phyloP scores from a whole-genome alignment of 2,113 vertebrate genomes.

The Speoplatyrhinus poulsoni region DNA sequence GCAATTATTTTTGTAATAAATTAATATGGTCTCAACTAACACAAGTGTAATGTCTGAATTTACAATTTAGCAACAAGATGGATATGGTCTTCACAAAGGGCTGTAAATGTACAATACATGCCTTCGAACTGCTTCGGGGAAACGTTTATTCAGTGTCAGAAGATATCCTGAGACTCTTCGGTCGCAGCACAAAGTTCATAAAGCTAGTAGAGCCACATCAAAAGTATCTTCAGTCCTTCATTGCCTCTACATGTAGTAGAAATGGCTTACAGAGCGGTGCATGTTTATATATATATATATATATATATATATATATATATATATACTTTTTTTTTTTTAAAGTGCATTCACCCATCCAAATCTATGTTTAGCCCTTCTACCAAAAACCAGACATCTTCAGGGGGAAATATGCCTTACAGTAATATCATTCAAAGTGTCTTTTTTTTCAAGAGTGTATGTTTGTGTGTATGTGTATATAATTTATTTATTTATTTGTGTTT shows the following conservation, averaged over 20 bases:
- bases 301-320: conserved; percentile 25
- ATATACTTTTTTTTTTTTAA: too few species aligned
- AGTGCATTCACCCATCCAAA: conserved; percentile 65
- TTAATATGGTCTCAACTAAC: conserved; percentile 89
- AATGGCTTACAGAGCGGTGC: conserved; percentile 57
- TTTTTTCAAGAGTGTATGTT: not conserved
- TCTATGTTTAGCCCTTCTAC: conserved; percentile 51
- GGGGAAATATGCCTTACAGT: conserved; percentile 52
- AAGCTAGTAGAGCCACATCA: conserved; percentile 60
- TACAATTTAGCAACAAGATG: conserved; percentile 81
- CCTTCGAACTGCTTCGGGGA: conserved; percentile 52
- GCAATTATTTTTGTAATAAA: conserved; percentile 90
- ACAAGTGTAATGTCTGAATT: conserved; percentile 85
- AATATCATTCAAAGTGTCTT: conserved; percentile 66
- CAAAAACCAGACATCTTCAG: conserved; percentile 44
- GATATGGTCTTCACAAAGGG: conserved; percentile 78
- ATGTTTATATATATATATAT: conserved; percentile 21
- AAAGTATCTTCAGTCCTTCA: conserved; percentile 58
- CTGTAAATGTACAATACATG: conserved; percentile 65
- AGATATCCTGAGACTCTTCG: conserved; percentile 69
- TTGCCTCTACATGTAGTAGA: conserved; percentile 50
- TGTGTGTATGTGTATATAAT: too few species aligned
- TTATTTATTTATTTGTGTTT: conserved; percentile 21
- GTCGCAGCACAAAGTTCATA: conserved; percentile 56
- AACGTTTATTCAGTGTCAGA: conserved; percentile 62